Base-by-base conservation (phyloP, 2,113 vertebrate genomes). In the Psephotus haematonotus region DNA sequence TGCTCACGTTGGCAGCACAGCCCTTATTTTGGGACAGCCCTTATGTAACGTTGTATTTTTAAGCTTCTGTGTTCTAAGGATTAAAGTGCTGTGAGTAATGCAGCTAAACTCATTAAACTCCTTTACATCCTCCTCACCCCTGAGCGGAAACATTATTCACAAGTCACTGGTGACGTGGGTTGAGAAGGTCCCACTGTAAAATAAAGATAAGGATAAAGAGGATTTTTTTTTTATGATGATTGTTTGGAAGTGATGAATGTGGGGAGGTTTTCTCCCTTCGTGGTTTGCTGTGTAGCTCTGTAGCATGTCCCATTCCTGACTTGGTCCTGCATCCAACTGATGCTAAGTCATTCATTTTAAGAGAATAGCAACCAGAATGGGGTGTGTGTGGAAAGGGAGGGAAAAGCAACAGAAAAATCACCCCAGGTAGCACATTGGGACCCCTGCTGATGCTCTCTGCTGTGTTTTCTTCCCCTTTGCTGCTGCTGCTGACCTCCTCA, bases 391-490 rank as follows among this genome's bases (percentile, higher is more conserved):
- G 76, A 93, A 91, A 74, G 76, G 87, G 91, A 85, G 94, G 89
- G 90, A 76, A 93, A 96, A 60, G 67, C 67, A 92, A 84, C 82
- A 85, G 52, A 78, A 92, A 86, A 96, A 79, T 84, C 18, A 76
- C 35, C 14, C 44, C 65, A 69, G 37, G 44, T 84, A 41, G 28
- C 4, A 4, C 39, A 29, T 5, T 71, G 85, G 44, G 67, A 41
- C 87, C 31, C 16, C 29, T 92, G 82, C 95, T 97, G 93, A 98
- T 89, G 8, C 41, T 59, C 75, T 96, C 78, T 95, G 64, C 89
- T 97, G 25, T 98, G 81, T 97, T 97, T 97, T 95, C 59, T 97
- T 92, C 75, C 91, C 62, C 60, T 86, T 64, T 90, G 46, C 71
- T 88, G 82, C 69, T 88, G 82, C 80, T 0, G 76, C 27, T 95